Percentiles rank a stretch among this genome's conserved stretches.
Evolutionary conservation across 2,113 vertebrate species (phyloP).

Genomic region (Lepus europaeus): DNA sequence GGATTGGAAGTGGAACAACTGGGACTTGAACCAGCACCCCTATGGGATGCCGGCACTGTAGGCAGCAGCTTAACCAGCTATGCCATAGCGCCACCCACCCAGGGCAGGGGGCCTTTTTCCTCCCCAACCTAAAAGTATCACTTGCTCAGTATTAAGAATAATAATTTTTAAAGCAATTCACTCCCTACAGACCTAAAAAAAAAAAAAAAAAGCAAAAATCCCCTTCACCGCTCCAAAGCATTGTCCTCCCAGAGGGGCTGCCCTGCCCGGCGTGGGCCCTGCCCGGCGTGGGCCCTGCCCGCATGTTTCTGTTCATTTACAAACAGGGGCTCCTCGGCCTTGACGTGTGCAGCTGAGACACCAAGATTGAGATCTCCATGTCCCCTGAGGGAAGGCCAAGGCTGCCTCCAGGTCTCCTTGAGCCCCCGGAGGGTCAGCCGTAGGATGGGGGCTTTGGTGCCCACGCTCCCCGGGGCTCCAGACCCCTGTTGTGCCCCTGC

Average conservation of each 20-base stretch:
- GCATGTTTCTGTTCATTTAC: not conserved
- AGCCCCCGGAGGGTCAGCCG: not conserved
- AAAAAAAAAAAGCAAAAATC: not conserved
- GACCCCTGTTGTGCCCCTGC: not conserved
- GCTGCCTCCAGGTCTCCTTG: not conserved
- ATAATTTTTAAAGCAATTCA: conserved; percentile 22
- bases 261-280: not conserved
- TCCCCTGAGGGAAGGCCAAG: not conserved
- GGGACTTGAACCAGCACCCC: too few relatives aligned
- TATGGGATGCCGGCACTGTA: too few relatives aligned
- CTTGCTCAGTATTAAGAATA: not conserved
- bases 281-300: not conserved
- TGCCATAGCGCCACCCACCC: too few relatives aligned
- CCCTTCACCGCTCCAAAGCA: not conserved
- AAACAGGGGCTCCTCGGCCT: not conserved
- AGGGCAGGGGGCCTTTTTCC: not conserved
- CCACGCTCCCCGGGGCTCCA: not conserved
- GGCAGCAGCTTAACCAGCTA: too few relatives aligned
- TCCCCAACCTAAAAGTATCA: conserved; percentile 21
- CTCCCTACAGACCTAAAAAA: not conserved
- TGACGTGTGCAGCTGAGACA: not conserved
- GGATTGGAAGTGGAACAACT: too few relatives aligned
- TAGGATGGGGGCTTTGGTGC: too few relatives aligned
- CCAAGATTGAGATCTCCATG: not conserved
- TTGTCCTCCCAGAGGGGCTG: not conserved